Percentiles rank a stretch among this genome's conserved stretches.
phyloP scores from a whole-genome alignment of 2,797 vertebrate genomes.

The Anas flavirostris region DNA sequence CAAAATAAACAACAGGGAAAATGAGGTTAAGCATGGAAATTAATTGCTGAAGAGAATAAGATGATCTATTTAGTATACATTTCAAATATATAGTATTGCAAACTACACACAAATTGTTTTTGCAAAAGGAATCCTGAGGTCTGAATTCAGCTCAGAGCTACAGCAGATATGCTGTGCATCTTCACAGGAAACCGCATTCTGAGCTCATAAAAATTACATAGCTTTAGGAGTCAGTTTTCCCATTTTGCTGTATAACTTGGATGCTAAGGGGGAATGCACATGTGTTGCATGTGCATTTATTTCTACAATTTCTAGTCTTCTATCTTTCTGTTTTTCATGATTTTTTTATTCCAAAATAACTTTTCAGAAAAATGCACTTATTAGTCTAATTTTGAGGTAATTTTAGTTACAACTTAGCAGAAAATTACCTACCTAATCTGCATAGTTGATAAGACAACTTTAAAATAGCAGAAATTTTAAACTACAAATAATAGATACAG shows the following conservation, averaged over 20 bases:
- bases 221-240: neutral
- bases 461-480: neutral
- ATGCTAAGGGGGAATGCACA: neutral
- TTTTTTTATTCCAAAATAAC: neutral
- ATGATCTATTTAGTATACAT: neutral
- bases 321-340: neutral
- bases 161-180: neutral
- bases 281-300: neutral
- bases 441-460: neutral
- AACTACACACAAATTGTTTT: neutral
- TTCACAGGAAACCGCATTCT: neutral
- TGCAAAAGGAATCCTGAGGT: neutral
- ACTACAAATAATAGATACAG: neutral
- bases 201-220: neutral
- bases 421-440: neutral
- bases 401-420: neutral
- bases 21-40: neutral
- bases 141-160: neutral
- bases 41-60: neutral
- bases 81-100: neutral
- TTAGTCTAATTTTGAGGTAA: neutral
- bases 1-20: neutral
- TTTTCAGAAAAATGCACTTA: neutral
- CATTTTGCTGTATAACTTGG: neutral
- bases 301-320: neutral